Base-by-base conservation (phyloP, 2,113 vertebrate species). In the Caloenas nicobarica region DNA sequence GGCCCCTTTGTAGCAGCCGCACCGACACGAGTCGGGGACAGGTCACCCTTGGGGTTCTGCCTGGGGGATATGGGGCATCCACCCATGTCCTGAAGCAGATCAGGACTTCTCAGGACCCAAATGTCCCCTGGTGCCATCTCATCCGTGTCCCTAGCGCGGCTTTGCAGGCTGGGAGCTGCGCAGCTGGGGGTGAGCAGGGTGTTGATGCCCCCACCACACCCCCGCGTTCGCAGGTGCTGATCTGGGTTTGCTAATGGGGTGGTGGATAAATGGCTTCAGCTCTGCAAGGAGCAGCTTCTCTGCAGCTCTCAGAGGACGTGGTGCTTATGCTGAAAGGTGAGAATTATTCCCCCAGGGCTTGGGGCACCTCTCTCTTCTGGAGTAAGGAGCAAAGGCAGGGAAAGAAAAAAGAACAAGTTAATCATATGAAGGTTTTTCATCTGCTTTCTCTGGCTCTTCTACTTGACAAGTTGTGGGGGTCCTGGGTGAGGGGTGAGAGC, bases 11-110 rank as follows among this genome's bases (percentile, higher is more conserved):
- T 36, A 58, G 33, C 22, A 36, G 36, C 80, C 4, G 2, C 58
- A 6, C 5, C 2, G 2, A 26, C 8, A 31, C 0, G 0, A 8
- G 18, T 12, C 36, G 24, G 10, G 17, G 7, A 36, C 40, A 11
- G 17, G 24, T 16, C 54, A 38, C 13, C 8, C 58, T n/a, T 1
- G 0, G 33, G 3, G 17, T 22, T 28, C 50, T 54, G 18, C 11
- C 2, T 7, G 10, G 73, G 56, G 36, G 13, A 46, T 21, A 17
- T 18, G 33, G 36, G 25, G 13, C 38, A 44, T 24, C 56, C 40
- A 65, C 8, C 21, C 33, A 4, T 2, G 10, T 11, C 46, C 31
- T 50, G 51, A 40, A 34, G 38, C 15, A 28, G 13, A 25, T 25
- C 61, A 44, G 0, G 40, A 17, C 1, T 4, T 42, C 28, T 19